Conservation (phyloP, 2,888 invertebrate genomes). For the Heliconius charithonia region DNA sequence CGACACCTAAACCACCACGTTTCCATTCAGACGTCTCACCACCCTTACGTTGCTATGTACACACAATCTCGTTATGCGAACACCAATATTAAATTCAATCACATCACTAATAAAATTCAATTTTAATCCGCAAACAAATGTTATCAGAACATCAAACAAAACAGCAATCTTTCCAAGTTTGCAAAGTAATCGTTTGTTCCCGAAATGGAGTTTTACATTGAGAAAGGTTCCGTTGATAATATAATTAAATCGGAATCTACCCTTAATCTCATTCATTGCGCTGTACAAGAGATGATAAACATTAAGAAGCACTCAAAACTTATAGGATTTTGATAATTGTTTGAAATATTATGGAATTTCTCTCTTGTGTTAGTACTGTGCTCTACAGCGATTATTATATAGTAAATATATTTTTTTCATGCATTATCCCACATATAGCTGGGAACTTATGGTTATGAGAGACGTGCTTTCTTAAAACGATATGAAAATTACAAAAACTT, state of each 20-base stretch:
- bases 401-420: not conserved
- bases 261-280: constrained; percentile 32
- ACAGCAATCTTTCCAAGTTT: constrained; percentile 35
- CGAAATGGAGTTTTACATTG: constrained; percentile 27
- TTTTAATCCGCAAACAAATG: constrained; percentile 37
- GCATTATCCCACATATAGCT: too few species aligned
- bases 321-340: constrained; percentile 13
- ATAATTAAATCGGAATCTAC: constrained; percentile 27
- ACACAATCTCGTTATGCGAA: not conserved
- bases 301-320: constrained; percentile 28
- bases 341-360: not conserved
- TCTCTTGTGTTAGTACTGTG: not conserved
- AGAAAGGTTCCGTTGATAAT: constrained; percentile 31
- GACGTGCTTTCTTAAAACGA: too few species aligned
- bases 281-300: constrained; percentile 22
- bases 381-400: not conserved
- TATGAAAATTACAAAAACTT: too few species aligned
- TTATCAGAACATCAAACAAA: constrained; percentile 43
- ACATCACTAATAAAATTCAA: constrained; percentile 27
- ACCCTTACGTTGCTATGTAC: not conserved
- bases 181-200: constrained; percentile 42
- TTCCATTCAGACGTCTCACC: too few species aligned
- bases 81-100: constrained; percentile 10
- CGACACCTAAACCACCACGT: too few species aligned
- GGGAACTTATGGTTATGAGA: too few species aligned